Conservation (phyloP, 2,888 invertebrate genomes). For the Nowickia ferox region DNA sequence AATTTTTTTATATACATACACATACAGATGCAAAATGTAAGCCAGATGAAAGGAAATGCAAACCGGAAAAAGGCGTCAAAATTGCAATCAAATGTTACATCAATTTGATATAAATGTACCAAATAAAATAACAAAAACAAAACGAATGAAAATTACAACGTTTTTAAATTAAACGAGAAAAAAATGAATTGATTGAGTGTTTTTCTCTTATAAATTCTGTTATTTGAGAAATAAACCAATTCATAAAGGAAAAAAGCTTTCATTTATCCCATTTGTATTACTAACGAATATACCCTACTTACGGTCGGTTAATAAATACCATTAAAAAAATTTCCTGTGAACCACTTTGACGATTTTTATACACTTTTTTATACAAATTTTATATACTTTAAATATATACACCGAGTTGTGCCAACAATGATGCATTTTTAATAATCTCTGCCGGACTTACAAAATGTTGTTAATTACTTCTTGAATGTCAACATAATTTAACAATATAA, state of each 20-base stretch:
- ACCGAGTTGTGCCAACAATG: no score
- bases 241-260: not conserved
- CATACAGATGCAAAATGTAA: not conserved
- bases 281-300: not conserved
- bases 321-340: no score
- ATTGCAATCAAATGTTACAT: slow-evolving; percentile 67
- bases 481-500: no score
- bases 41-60: slow-evolving; percentile 62
- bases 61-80: slow-evolving; percentile 69
- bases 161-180: slow-evolving; percentile 38
- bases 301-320: not conserved
- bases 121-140: slow-evolving; percentile 25
- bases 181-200: not conserved
- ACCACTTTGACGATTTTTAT: no score
- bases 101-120: slow-evolving; percentile 50
- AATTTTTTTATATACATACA: slow-evolving; percentile 4
- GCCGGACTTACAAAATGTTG: no score
- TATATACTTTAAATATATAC: no score
- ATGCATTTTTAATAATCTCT: no score
- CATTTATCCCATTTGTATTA: not conserved
- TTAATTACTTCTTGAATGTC: no score
- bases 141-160: slow-evolving; percentile 51
- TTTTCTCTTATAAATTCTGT: not conserved
- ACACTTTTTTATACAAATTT: no score
- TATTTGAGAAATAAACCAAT: not conserved